Conservation (phyloP, 1,140 invertebrate species). For the Oreohelix idahoensis region DNA sequence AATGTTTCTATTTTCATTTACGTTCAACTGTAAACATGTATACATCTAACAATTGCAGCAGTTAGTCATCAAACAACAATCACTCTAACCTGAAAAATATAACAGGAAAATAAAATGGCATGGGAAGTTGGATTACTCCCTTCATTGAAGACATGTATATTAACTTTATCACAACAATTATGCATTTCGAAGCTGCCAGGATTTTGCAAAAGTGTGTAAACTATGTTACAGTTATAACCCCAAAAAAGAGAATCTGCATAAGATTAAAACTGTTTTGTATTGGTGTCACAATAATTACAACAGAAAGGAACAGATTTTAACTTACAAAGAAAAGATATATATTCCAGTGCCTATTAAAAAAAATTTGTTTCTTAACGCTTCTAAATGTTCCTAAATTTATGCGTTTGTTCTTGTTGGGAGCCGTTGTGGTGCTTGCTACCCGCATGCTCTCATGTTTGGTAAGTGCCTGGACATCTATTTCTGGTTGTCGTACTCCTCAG, state of each 20-base stretch:
- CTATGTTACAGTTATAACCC: no score
- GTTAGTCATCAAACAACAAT: no score
- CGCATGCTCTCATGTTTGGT: no score
- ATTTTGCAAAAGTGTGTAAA: not conserved
- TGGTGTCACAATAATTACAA: not conserved
- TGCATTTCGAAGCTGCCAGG: not conserved
- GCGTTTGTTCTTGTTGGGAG: no score
- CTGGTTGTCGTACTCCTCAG: slow-evolving; percentile 51
- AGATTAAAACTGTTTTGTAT: no score
- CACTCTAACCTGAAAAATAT: no score
- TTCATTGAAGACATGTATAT: not conserved
- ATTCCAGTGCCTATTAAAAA: not conserved
- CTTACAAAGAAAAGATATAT: not conserved
- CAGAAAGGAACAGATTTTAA: not conserved
- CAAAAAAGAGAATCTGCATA: no score
- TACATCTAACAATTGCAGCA: no score
- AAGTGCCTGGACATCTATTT: slow-evolving; percentile 12
- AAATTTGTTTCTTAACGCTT: not conserved
- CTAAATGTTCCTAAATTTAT: not conserved
- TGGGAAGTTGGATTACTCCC: no score
- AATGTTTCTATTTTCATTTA: no score
- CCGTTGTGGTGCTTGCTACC: not conserved
- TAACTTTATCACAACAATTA: slow-evolving; percentile 11
- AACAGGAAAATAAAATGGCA: no score
- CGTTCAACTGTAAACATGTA: no score